A percentile compares a stretch with the other conserved stretches of the same genome.
Conservation (phyloP, 2,888 invertebrate genomes). For the Priocnemis perturbator region DNA sequence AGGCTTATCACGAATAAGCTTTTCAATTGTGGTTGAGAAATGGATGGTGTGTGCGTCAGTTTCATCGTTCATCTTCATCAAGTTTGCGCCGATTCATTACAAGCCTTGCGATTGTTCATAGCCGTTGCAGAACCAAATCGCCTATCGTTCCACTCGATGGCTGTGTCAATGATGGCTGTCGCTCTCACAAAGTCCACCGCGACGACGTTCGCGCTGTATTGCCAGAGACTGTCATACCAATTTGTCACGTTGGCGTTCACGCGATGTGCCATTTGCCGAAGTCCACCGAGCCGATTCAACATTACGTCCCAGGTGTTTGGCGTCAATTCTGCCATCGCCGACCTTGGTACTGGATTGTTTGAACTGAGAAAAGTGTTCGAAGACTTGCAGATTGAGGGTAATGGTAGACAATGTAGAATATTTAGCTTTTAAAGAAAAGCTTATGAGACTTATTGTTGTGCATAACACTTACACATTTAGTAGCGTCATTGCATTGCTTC, state of each 20-base stretch:
- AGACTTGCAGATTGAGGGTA: background rate
- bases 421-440: too few species aligned
- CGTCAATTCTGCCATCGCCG: slow-evolving; percentile 86
- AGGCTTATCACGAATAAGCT: too few species aligned
- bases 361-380: background rate
- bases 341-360: slow-evolving; percentile 66
- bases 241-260: slow-evolving; percentile 84
- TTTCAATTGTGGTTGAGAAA: too few species aligned
- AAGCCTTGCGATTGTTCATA: too few species aligned
- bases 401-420: too few species aligned
- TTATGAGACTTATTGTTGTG: too few species aligned
- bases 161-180: slow-evolving; percentile 81
- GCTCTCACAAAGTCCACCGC: slow-evolving; percentile 85
- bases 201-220: slow-evolving; percentile 82
- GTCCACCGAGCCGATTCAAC: slow-evolving; percentile 79
- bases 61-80: too few species aligned
- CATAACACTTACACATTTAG: too few species aligned
- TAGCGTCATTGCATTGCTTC: too few species aligned
- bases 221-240: slow-evolving; percentile 83
- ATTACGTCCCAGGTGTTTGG: slow-evolving; percentile 81
- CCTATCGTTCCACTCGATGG: slow-evolving; percentile 64
- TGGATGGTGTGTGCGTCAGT: too few species aligned
- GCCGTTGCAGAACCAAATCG: slow-evolving; percentile 29
- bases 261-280: slow-evolving; percentile 81
- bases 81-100: too few species aligned